Conservation (phyloP, 2,113 vertebrate genomes). For the Phalacrocorax carbo region DNA sequence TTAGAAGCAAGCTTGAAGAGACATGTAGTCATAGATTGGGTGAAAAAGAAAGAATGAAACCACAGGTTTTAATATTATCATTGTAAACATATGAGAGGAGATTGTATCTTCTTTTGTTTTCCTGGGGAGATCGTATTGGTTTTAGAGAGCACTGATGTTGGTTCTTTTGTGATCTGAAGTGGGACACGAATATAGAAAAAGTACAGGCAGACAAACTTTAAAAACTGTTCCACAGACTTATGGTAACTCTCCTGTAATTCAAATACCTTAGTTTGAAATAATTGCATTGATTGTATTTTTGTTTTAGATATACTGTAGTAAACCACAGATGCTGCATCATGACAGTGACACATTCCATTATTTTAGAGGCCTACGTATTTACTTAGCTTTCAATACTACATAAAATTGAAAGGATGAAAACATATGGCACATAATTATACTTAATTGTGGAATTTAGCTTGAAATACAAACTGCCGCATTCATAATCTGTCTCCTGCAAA, state of each 20-base stretch:
- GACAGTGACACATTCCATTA: neutral
- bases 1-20: neutral
- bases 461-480: neutral
- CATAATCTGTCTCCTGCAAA: neutral
- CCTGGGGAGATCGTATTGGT: neutral
- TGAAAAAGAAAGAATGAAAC: neutral
- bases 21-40: neutral
- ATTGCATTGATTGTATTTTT: neutral
- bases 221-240: neutral
- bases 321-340: neutral
- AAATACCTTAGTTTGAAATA: neutral
- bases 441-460: constrained; percentile 27
- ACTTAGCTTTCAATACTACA: neutral
- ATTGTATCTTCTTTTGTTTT: neutral
- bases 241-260: neutral
- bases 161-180: neutral
- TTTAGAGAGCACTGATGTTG: neutral
- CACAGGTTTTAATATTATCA: neutral
- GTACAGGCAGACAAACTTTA: neutral
- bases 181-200: neutral
- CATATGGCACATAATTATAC: neutral
- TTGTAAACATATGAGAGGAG: neutral
- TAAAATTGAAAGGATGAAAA: constrained; percentile 6
- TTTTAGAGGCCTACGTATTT: neutral
- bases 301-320: neutral